phyloP scores from a whole-genome alignment of 2,888 invertebrate species.

The Macaria liturata region DNA sequence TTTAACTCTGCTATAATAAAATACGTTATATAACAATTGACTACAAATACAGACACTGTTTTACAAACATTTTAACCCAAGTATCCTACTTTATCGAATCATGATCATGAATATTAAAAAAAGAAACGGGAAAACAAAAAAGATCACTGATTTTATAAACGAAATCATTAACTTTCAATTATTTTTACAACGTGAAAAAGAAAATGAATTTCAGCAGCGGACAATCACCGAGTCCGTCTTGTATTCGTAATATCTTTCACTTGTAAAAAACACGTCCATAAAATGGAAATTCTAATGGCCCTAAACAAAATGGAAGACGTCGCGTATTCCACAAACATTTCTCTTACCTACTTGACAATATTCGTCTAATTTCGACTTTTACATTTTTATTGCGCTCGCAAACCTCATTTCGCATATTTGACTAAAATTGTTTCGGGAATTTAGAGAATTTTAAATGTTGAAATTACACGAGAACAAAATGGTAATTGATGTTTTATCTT shows the following conservation, averaged over 20 bases:
- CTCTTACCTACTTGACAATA: conserved; percentile 41
- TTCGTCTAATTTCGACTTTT: conserved; percentile 42
- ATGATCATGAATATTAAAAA: too few relatives aligned
- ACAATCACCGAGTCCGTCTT: conserved; percentile 42
- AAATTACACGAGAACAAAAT: conserved; percentile 22
- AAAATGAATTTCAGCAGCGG: conserved; percentile 40
- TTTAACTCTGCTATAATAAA: too few relatives aligned
- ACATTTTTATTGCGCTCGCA: conserved; percentile 40
- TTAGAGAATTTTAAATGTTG: conserved; percentile 30
- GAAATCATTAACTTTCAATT: not conserved
- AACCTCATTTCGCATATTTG: conserved; percentile 41
- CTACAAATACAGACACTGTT: too few relatives aligned
- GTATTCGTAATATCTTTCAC: conserved; percentile 40
- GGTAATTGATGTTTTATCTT: conserved; percentile 25
- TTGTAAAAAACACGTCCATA: conserved; percentile 44
- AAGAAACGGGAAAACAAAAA: too few relatives aligned
- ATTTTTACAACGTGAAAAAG: conserved; percentile 31
- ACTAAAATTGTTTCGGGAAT: conserved; percentile 38
- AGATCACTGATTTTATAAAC: too few relatives aligned
- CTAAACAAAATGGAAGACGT: conserved; percentile 54
- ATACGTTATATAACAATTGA: too few relatives aligned
- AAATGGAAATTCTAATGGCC: conserved; percentile 57
- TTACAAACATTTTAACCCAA: too few relatives aligned
- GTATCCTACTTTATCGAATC: too few relatives aligned
- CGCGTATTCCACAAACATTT: conserved; percentile 48